Percentiles rank a stretch among this genome's conserved stretches.
phyloP scores from a whole-genome alignment of 2,888 invertebrate species.

The Pristionchus mayeri region DNA sequence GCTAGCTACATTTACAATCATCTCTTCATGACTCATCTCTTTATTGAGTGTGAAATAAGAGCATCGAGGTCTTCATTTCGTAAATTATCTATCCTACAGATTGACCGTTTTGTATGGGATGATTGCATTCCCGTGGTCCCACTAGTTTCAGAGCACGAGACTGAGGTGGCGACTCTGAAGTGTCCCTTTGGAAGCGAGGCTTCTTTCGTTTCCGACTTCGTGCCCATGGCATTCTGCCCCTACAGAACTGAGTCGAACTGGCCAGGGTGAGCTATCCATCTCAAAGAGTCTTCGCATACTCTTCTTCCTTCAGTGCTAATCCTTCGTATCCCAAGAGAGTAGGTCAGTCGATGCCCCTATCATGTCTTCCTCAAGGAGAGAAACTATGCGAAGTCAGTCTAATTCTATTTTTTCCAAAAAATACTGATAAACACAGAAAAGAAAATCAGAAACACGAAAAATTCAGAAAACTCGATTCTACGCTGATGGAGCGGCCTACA shows the following conservation, averaged over 20 bases:
- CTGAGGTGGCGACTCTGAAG: conserved; percentile 35
- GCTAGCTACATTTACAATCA: too few species aligned
- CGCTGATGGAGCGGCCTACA: neutral
- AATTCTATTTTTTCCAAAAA: neutral
- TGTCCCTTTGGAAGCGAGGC: conserved; percentile 49
- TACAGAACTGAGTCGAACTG: conserved; percentile 17
- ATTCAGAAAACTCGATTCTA: conserved; percentile 24
- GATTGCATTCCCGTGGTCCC: too few species aligned
- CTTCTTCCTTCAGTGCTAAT: conserved; percentile 2
- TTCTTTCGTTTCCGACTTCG: conserved; percentile 33
- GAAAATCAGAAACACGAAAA: too few species aligned
- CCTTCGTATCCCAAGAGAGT: conserved; percentile 29
- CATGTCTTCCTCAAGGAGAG: conserved; percentile 13
- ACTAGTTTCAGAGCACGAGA: conserved; percentile 34
- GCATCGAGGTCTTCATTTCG: too few species aligned
- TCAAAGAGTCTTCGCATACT: neutral
- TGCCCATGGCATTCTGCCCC: conserved; percentile 47
- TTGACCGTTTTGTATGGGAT: too few species aligned
- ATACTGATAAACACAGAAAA: too few species aligned
- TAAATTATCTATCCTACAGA: too few species aligned
- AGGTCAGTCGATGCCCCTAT: conserved; percentile 1
- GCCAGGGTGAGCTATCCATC: neutral
- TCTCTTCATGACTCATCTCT: too few species aligned
- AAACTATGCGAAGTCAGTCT: neutral
- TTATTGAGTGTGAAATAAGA: too few species aligned